phyloP scores from a whole-genome alignment of 2,113 vertebrate species.

The Serilophus lunatus region DNA sequence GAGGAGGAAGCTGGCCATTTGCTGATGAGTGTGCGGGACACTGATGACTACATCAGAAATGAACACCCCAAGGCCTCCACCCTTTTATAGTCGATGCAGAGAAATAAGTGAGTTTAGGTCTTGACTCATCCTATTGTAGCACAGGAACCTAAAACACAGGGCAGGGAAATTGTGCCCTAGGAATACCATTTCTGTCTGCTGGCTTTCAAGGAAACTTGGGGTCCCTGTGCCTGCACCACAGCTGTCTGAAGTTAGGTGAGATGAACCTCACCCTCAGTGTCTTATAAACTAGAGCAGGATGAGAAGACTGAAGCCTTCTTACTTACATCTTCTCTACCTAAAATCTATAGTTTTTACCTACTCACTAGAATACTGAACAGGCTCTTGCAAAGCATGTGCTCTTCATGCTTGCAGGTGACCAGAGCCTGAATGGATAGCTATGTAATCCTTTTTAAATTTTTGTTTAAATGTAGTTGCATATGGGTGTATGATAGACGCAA shows the following conservation, averaged over 20 bases:
- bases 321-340: not conserved
- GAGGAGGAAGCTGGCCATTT: not conserved
- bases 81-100: not conserved
- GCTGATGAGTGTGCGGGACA: not conserved
- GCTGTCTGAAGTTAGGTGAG: not conserved
- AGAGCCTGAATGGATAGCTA: not conserved
- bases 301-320: not conserved
- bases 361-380: not conserved
- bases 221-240: not conserved
- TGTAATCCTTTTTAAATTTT: not conserved
- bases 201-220: not conserved
- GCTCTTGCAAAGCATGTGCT: not conserved
- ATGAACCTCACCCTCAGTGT: not conserved
- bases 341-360: not conserved
- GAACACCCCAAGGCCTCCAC: rapidly evolving
- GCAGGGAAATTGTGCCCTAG: not conserved
- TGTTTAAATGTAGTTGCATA: not conserved
- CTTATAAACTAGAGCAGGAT: not conserved
- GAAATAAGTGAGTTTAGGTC: not conserved
- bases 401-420: not conserved
- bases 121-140: rapidly evolving
- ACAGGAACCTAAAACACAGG: not conserved
- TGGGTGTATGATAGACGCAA: not conserved
- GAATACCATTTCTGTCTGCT: not conserved
- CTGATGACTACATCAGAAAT: not conserved